These are phyloP conservation scores for Ophioninae sp. DNA, from an alignment of 2,888 invertebrate genomes.

Conservation along the genomic window DNA sequence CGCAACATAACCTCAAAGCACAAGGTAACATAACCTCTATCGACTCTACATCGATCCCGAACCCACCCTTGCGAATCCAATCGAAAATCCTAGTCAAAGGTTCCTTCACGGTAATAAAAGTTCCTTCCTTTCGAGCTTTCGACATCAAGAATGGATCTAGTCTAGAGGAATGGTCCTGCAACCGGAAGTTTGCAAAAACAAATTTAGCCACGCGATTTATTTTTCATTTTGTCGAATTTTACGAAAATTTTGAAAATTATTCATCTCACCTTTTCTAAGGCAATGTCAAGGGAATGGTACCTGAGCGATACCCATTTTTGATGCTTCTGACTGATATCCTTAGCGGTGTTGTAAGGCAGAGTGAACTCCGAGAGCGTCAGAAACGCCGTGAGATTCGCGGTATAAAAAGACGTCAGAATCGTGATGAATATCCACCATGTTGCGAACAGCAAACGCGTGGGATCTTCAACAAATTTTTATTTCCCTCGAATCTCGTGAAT, in stretches of 20 bases:
- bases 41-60: not conserved
- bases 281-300: conserved; percentile 87
- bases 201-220: not conserved
- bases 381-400: conserved; percentile 94
- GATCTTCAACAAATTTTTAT: conserved; percentile 83
- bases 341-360: conserved; percentile 87
- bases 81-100: not conserved
- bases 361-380: conserved; percentile 93
- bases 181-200: not conserved
- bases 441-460: conserved; percentile 91
- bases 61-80: not conserved
- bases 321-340: conserved; percentile 86
- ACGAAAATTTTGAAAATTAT: not conserved
- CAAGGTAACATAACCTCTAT: not conserved
- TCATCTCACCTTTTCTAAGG: conserved; percentile 56
- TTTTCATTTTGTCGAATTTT: not conserved
- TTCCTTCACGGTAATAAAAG: not conserved
- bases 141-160: not conserved
- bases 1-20: no score
- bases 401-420: conserved; percentile 93
- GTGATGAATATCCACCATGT: conserved; percentile 97
- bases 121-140: not conserved
- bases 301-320: conserved; percentile 87
- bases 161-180: not conserved
- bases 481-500: not conserved